Percentiles rank a stretch among this genome's conserved stretches.
Conservation (phyloP, 2,888 invertebrate species). For the Eumacrocentrus americanus region DNA sequence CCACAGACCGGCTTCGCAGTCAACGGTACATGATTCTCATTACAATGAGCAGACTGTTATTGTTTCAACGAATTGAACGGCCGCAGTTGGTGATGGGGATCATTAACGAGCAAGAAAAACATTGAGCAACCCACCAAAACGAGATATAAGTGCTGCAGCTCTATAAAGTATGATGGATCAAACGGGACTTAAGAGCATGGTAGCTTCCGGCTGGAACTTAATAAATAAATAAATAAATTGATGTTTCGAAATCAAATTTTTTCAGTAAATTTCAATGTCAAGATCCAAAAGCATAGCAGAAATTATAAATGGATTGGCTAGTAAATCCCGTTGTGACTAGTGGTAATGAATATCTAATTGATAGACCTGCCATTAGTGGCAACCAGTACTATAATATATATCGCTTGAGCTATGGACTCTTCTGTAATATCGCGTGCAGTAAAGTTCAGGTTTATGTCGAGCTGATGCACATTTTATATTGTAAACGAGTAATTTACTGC, state of each 20-base stretch:
- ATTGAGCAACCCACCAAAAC: not conserved
- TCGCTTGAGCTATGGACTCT: conserved; percentile 11
- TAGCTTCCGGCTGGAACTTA: no score
- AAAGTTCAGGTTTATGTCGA: conserved; percentile 34
- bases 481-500: conserved; percentile 37
- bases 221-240: no score
- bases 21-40: conserved; percentile 23
- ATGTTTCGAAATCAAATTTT: no score
- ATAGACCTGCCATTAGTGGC: conserved; percentile 12
- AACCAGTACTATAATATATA: not conserved
- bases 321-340: not conserved
- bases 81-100: no score
- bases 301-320: not conserved
- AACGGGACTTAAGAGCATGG: no score
- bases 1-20: conserved; percentile 10
- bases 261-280: no score
- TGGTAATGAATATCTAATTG: conserved; percentile 18
- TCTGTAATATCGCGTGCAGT: conserved; percentile 29
- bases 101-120: conserved; percentile 7
- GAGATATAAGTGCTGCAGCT: not conserved
- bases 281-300: no score
- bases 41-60: conserved; percentile 14
- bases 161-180: no score
- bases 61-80: conserved; percentile 11
- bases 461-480: conserved; percentile 37